These are phyloP conservation scores for Chromoteleia sp. DNA, from an alignment of 2,888 invertebrate species.

Conservation along the genomic window DNA sequence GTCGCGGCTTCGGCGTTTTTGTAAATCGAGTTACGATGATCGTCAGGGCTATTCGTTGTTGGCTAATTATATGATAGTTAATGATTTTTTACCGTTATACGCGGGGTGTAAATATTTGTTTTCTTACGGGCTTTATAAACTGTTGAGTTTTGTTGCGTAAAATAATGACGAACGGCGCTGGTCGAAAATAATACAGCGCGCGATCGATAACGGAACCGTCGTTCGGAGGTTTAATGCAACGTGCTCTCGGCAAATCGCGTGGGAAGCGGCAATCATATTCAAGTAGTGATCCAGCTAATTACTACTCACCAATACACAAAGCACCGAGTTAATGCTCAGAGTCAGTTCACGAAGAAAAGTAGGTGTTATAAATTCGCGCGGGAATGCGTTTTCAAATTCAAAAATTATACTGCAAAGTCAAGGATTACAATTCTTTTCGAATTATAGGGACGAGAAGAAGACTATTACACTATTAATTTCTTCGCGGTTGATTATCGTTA, in stretches of 20 bases:
- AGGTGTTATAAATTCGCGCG: slow-evolving; percentile 56
- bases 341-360: slow-evolving; percentile 70
- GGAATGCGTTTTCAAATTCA: slow-evolving; percentile 26
- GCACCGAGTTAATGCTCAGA: slow-evolving; percentile 76
- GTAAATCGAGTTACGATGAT: slow-evolving; percentile 31
- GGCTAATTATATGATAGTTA: slow-evolving; percentile 31
- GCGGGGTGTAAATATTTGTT: slow-evolving; percentile 37
- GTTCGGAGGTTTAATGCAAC: slow-evolving; percentile 68
- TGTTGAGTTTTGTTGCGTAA: slow-evolving; percentile 46
- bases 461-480: slow-evolving; percentile 24
- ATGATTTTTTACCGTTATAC: not conserved
- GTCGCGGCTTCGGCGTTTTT: not conserved
- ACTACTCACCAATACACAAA: slow-evolving; percentile 75
- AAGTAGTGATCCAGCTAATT: slow-evolving; percentile 71
- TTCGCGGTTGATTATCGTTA: no score
- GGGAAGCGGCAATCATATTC: slow-evolving; percentile 73
- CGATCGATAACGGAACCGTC: slow-evolving; percentile 64
- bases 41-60: slow-evolving; percentile 7
- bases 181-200: slow-evolving; percentile 55
- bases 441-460: slow-evolving; percentile 13
- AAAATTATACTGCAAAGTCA: slow-evolving; percentile 21
- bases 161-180: slow-evolving; percentile 53
- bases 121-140: slow-evolving; percentile 16
- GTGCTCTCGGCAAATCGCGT: slow-evolving; percentile 70
- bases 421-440: slow-evolving; percentile 8